Base-by-base conservation (phyloP, 2,113 vertebrate genomes). In the Pelmatolapia mariae region DNA sequence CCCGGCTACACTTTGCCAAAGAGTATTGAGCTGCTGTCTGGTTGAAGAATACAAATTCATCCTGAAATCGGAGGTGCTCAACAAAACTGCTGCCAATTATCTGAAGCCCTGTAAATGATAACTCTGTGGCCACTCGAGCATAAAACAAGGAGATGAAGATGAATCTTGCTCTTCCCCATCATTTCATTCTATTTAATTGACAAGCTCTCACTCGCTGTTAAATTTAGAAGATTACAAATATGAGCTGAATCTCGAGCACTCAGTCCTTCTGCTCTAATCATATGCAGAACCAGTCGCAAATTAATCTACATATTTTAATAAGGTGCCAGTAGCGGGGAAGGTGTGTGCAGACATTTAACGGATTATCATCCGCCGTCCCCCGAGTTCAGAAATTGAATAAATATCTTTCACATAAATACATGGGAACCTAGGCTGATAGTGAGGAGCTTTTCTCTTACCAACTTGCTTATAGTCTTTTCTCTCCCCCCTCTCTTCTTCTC, bases 111-210 rank as follows among this genome's bases (percentile, higher is more conserved):
- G 97, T 97, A 98, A 98, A 98, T 97, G 97, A 97, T 97, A 97
- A 97, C 96, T 97, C 95, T 95, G 96, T 95, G 97, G 95, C 96
- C 97, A 97, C 94, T 96, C 96, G 94, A 97, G 98, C 98, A 97
- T 98, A 96, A 98, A 99, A 99, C 98, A 98, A 98, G 98, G 97
- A 98, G 98, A 99, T 98, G 98, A 98, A 98, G 98, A 99, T 94
- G 96, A 98, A 97, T 96, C 96, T 97, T 96, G 96, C 97, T 98
- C 98, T 98, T 97, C 98, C 97, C 97, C 97, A 97, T 98, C 98
- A 98, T 98, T 98, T 98, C 97, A 96, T 97, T 97, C 97, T 96
- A 94, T 98, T 97, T 98, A 99, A 99, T 99, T 99, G 98, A 99
- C 98, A 98, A 98, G 97, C 96, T 97, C 98, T 98, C 92, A 92